These are phyloP conservation scores for Plebejus melissa DNA, from an alignment of 2,888 invertebrate species.

Conservation along the genomic window DNA sequence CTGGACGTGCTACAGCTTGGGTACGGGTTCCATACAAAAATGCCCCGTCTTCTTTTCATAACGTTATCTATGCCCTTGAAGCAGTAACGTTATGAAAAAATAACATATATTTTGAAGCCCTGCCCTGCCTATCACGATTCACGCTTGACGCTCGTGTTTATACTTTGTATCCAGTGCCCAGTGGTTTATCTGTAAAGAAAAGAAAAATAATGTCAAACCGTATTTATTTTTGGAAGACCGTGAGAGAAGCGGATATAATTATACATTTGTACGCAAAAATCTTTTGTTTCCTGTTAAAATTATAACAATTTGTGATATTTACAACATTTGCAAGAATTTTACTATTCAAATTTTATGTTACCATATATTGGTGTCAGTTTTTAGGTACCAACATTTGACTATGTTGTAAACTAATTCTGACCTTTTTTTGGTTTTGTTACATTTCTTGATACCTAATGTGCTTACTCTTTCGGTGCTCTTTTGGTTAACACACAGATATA, in stretches of 20 bases:
- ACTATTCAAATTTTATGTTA: neutral
- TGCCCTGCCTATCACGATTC: too few species aligned
- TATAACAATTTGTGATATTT: slow-evolving; percentile 24
- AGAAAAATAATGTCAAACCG: slow-evolving; percentile 33
- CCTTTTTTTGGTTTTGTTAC: slow-evolving; percentile 13
- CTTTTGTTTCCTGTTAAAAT: slow-evolving; percentile 32
- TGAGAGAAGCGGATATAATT: slow-evolving; percentile 49
- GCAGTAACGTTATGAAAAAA: too few species aligned
- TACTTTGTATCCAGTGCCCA: too few species aligned
- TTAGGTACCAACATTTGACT: neutral
- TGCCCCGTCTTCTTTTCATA: too few species aligned
- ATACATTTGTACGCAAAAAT: slow-evolving; percentile 48
- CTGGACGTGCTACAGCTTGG: too few species aligned
- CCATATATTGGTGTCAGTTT: neutral
- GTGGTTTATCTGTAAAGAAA: neutral
- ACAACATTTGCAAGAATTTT: neutral
- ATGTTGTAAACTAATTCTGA: neutral
- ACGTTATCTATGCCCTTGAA: too few species aligned
- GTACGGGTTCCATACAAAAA: too few species aligned
- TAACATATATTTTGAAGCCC: too few species aligned
- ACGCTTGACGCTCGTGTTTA: too few species aligned
- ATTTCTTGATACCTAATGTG: neutral
- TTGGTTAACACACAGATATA: neutral
- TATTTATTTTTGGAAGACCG: slow-evolving; percentile 61
- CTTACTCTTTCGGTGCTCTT: neutral